These are phyloP conservation scores for Nesogale talazaci DNA, from an alignment of 2,113 vertebrate species.

Conservation along the genomic window DNA sequence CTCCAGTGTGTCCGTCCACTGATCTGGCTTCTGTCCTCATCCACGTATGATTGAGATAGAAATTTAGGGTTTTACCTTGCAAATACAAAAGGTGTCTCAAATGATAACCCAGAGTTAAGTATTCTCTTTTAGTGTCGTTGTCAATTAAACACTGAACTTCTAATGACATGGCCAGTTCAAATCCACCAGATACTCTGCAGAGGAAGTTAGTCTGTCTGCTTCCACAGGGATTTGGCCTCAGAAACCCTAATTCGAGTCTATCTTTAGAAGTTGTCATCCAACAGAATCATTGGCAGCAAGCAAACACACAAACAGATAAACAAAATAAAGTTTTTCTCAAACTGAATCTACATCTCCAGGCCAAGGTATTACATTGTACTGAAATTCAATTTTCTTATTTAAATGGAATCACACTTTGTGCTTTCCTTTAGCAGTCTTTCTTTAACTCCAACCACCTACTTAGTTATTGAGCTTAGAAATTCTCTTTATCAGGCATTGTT, in stretches of 20 bases:
- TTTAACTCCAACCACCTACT: background rate
- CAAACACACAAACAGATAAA: too few species aligned
- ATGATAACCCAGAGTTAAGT: background rate
- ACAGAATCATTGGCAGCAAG: background rate
- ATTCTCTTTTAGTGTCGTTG: background rate
- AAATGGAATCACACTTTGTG: background rate
- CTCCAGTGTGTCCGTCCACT: background rate
- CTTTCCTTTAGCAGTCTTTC: background rate
- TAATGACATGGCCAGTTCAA: too few species aligned
- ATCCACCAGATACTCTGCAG: too few species aligned
- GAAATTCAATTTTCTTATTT: constrained; percentile 36
- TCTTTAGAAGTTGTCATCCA: background rate
- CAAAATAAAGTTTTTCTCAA: background rate
- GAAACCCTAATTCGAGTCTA: background rate
- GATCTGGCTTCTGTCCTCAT: background rate
- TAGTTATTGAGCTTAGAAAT: constrained; percentile 3
- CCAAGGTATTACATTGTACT: background rate
- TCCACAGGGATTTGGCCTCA: too few species aligned
- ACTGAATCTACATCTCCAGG: background rate
- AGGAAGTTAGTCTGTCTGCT: too few species aligned
- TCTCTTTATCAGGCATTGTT: background rate
- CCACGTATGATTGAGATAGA: background rate
- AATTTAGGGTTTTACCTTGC: background rate
- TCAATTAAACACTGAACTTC: too few species aligned
- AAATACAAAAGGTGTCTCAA: constrained; percentile 11